A percentile compares a stretch with the other conserved stretches of the same genome.
These are phyloP conservation scores for Nemotelus pantherinus DNA, from an alignment of 2,888 invertebrate genomes.

Conservation along the genomic window DNA sequence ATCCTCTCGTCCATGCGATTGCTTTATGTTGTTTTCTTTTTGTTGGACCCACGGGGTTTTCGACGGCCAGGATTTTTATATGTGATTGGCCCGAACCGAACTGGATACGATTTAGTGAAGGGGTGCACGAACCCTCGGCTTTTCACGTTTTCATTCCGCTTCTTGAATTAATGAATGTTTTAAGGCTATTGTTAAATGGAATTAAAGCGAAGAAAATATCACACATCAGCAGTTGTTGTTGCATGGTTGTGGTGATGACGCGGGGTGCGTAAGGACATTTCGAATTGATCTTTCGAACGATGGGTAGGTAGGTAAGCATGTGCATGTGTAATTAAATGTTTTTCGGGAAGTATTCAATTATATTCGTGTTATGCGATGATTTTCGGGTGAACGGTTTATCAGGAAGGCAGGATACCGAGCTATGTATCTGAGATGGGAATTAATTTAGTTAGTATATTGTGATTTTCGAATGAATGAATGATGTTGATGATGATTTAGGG, in stretches of 20 bases:
- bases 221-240: slow-evolving; percentile 1
- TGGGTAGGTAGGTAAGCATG: slow-evolving; percentile 26
- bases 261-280: not conserved
- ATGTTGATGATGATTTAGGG: no score
- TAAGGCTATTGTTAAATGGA: slow-evolving; percentile 37
- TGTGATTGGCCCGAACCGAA: not conserved
- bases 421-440: no score
- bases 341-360: slow-evolving; percentile 30
- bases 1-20: not conserved
- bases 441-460: no score
- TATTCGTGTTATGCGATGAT: slow-evolving; percentile 29
- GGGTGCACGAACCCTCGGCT: not conserved
- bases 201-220: slow-evolving; percentile 34
- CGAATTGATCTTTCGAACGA: not conserved
- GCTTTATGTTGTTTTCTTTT: not conserved
- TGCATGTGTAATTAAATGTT: slow-evolving; percentile 40
- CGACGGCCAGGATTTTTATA: slow-evolving; percentile 1
- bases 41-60: not conserved
- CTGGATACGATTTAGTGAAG: not conserved
- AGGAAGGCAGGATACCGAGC: no score
- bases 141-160: slow-evolving; percentile 4
- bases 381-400: not conserved
- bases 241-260: not conserved
- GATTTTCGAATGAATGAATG: no score
- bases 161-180: slow-evolving; percentile 32